phyloP scores from a whole-genome alignment of 1,140 invertebrate species.

The Penaeus chinensis region DNA sequence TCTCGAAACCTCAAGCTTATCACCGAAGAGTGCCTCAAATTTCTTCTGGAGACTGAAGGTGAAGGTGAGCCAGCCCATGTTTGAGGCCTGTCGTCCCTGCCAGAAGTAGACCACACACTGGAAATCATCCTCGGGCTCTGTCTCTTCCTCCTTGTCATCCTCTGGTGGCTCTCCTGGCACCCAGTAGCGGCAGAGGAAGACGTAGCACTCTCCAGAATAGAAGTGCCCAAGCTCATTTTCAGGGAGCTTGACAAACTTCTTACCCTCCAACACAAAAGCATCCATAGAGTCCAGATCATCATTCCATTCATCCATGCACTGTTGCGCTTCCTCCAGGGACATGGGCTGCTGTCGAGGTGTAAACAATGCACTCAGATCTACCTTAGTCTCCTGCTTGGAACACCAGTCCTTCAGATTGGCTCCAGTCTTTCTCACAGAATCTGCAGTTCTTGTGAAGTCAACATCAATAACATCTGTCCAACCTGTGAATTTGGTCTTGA shows the following conservation, averaged over 20 bases:
- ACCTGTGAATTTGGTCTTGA: conserved; percentile 96
- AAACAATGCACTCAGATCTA: conserved; percentile 95
- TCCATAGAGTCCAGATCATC: conserved; percentile 97
- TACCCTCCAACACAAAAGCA: conserved; percentile 96
- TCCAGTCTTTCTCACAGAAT: conserved; percentile 95
- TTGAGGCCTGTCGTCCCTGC: conserved; percentile 96
- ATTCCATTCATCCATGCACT: conserved; percentile 92
- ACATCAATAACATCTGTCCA: conserved; percentile 99
- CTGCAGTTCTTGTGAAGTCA: conserved; percentile 97
- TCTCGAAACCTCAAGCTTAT: conserved; percentile 94
- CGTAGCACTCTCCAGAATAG: conserved; percentile 96
- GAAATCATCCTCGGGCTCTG: conserved; percentile 85
- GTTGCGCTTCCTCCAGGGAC: conserved; percentile 85
- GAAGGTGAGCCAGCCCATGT: conserved; percentile 99
- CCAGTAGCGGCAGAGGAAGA: conserved; percentile 97
- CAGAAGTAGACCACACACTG: conserved; percentile 99
- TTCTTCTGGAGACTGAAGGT: conserved; percentile 98
- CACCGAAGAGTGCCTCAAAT: conserved; percentile 94
- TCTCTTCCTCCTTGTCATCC: conserved; percentile 73
- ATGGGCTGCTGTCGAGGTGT: conserved; percentile 93
- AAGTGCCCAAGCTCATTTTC: conserved; percentile 94
- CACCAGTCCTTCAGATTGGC: conserved; percentile 96
- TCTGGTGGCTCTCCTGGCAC: conserved; percentile 78
- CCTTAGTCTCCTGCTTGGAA: conserved; percentile 82
- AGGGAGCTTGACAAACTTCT: conserved; percentile 95